Evolutionary conservation across 2,888 invertebrate species (phyloP), one percentile per base, ranked within the genome.

Genomic region (Tethea ocularis): DNA sequence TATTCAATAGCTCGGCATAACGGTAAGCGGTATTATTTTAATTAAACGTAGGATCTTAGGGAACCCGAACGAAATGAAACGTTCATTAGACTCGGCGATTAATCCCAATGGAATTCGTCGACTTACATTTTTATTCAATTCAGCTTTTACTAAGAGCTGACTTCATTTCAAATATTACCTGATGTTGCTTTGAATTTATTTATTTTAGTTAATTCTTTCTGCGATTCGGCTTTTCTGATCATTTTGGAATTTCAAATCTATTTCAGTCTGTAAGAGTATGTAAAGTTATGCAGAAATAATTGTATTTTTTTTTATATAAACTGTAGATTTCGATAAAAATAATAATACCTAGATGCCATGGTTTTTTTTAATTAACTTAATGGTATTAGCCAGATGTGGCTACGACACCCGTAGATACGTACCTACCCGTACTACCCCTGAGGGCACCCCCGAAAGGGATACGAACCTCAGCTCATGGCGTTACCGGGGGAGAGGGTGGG

Each of bases 111-210:
- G 57, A 61, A 60, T 33, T 33, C 54, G 58, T 61, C 58, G 55
- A 57, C 63, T 58, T 58, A 55, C 57, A 62, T 67, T 51, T 52
- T 59, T 59, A 57, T 64, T 64, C 59, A 58, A 53, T 53, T 57
- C 29, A 56, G 51, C 57, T 62, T 33, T 51, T 57, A 20, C 54
- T 13, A 54, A 54, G 20, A 33, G 33, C 54, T 33, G 54, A 15
- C 54, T 54, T 54, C 36, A 54, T 33, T 54, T 20, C 11, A 33
- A 33, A 33, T 54, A 54, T 33, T 46, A 46, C 46, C 20, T 46
- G 46, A 46, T 46, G 46, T 20, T 46, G 46, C 46, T 46, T 46
- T 46, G 46, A 46, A 46, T 46, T 46, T 46, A 20, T 46, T 10
- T 8, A 5, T n/a, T 10, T 46, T 17, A 1, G 41, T 46, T 46